A percentile compares a stretch with the other conserved stretches of the same genome.
phyloP scores from a whole-genome alignment of 2,888 invertebrate species.

The Machimus atricapillus region DNA sequence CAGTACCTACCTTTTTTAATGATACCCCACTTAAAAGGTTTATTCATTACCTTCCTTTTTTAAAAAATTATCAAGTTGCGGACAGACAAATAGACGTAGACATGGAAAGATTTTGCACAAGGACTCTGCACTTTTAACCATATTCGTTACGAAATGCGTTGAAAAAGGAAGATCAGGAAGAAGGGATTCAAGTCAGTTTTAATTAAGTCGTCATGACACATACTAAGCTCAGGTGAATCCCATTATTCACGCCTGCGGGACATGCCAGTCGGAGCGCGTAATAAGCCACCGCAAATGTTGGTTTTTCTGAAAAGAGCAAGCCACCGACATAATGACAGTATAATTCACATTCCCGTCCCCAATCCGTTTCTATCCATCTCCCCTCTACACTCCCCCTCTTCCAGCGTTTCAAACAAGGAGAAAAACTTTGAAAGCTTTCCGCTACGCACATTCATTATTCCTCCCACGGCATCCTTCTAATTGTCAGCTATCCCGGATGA shows the following conservation, averaged over 20 bases:
- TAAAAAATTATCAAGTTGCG: neutral
- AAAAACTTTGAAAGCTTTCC: neutral
- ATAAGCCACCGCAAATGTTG: neutral
- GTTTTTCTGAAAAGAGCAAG: neutral
- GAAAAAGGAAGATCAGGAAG: neutral
- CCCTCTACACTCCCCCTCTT: neutral
- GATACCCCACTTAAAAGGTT: neutral
- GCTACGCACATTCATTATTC: slow-evolving; percentile 23
- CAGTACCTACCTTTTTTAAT: neutral
- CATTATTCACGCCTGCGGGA: neutral
- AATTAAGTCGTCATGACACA: neutral
- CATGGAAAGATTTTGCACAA: neutral
- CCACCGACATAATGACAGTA: neutral
- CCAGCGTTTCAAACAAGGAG: neutral
- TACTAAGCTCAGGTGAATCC: neutral
- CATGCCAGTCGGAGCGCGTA: neutral
- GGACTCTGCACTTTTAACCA: neutral
- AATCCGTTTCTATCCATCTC: neutral
- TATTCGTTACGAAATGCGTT: neutral
- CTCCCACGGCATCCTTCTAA: neutral
- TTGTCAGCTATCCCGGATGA: neutral
- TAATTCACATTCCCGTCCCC: neutral
- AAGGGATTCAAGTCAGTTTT: neutral
- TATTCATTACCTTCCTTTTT: neutral
- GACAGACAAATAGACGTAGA: neutral